Base-by-base conservation (phyloP, 2,113 vertebrate genomes). In the Heliornis fulica region DNA sequence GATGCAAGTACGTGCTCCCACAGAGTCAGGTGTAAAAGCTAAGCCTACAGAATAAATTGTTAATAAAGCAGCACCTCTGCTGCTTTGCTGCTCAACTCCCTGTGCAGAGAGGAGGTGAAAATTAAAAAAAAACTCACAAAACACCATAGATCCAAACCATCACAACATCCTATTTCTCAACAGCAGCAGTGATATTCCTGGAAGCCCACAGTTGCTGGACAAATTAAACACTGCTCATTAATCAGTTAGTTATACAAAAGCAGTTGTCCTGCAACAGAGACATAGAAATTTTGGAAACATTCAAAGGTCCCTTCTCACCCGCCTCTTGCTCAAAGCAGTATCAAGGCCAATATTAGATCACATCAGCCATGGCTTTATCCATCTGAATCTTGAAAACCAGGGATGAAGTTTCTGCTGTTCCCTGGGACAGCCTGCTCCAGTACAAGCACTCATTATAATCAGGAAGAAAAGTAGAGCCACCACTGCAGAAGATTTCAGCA, bases 231-330 rank as follows among this genome's bases (percentile, higher is more conserved):
- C 41, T 41, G 36, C 74, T 78, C 0, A 0, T 91, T 89, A 65
- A 50, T 46, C n/a, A 83, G 50, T 45, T 81, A 59, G 26, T 69
- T 56, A 89, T n/a, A 50, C n/a, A 91, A 86, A 96, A 74, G 32
- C 72, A 89, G 69, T 45, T 70, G 38, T 54, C 89, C 72, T 45
- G 15, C 60, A 40, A 18, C 4, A 85, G 2, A 18, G 11, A 40
- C 43, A 43, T 0, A 41, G 57, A 88, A 94, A 77, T 3, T 5
- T 3, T 31, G 66, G 87, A 80, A 54, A 66, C 6, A n/a, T 70
- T 65, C 45, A 43, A 38, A 63, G 12, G 32, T 69, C 31, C 36
- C 40, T 74, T 87, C 36, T 11, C 54, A 89, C 41, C 59, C 48
- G 1, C 4, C 9, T 79, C 60, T 40, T 31, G 7, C 17, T 46